Percentiles rank a stretch among this genome's conserved stretches.
Evolutionary conservation across 2,797 vertebrate species (phyloP).

Genomic region (Prionace glauca): DNA sequence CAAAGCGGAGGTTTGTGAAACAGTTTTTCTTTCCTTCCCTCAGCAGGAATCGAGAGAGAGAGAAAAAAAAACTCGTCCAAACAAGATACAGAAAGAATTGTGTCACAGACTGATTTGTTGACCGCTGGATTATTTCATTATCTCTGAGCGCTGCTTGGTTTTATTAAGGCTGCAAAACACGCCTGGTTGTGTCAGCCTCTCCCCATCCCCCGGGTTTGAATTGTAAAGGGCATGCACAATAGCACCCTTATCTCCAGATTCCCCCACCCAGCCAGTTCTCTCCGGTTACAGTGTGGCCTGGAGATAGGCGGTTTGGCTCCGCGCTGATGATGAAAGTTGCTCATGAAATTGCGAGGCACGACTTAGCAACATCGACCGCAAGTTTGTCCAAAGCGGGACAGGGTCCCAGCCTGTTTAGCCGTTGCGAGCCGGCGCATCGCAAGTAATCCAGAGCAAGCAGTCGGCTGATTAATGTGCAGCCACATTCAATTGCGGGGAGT

Average conservation of each 20-base stretch:
- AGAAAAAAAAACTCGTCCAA: background rate
- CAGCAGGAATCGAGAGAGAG: too few relatives aligned
- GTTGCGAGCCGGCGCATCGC: background rate
- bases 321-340: background rate
- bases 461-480: background rate
- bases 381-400: background rate
- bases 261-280: background rate
- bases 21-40: too few relatives aligned
- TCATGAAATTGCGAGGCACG: background rate
- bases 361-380: background rate
- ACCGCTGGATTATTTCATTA: conserved; percentile 22
- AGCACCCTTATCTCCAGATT: background rate
- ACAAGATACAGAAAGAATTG: background rate
- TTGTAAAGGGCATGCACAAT: background rate
- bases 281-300: background rate
- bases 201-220: background rate
- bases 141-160: background rate
- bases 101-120: conserved; percentile 14
- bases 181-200: background rate
- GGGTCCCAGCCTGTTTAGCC: background rate
- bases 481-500: background rate
- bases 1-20: background rate
- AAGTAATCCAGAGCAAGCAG: background rate
- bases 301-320: background rate
- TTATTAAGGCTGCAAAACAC: background rate